A percentile compares a stretch with the other conserved stretches of the same genome.
Conservation (phyloP, 2,797 vertebrate genomes). For the Acanthornis magna region DNA sequence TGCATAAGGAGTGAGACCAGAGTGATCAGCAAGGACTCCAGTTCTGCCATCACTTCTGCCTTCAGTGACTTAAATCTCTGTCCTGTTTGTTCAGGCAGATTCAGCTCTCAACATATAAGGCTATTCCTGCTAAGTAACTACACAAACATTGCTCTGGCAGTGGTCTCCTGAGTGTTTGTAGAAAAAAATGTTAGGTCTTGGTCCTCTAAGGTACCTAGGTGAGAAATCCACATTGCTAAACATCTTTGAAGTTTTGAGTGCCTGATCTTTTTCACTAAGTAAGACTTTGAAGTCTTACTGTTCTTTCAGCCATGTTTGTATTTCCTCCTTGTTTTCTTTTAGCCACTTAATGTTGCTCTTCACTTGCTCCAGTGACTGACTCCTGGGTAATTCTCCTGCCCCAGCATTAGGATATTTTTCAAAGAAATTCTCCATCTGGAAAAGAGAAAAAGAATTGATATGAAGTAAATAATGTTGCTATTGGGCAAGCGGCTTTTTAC, state of each 20-base stretch:
- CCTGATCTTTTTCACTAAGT: not conserved
- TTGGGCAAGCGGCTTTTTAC: not conserved
- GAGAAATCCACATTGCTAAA: not conserved
- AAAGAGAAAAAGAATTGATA: constrained; percentile 20
- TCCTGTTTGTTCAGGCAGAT: not conserved
- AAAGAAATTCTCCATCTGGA: constrained; percentile 93
- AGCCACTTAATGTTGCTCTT: constrained; percentile 92
- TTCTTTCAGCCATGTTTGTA: constrained; percentile 77
- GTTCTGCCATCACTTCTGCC: not conserved
- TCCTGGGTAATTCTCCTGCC: constrained; percentile 83
- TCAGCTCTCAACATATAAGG: not conserved
- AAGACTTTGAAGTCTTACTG: not conserved
- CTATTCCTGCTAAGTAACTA: not conserved
- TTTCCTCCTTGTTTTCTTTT: constrained; percentile 76
- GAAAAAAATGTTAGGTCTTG: not conserved
- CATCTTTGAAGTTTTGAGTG: not conserved
- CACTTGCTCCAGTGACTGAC: constrained; percentile 89
- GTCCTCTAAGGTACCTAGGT: not conserved
- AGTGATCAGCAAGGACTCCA: not conserved
- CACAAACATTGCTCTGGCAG: not conserved
- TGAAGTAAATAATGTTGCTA: not conserved
- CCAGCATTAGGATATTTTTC: constrained; percentile 84
- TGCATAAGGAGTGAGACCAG: not conserved
- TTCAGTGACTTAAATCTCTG: not conserved
- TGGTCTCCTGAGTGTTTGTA: not conserved